These are phyloP conservation scores for Epirrita christyi DNA, from an alignment of 2,888 invertebrate species.

Conservation along the genomic window DNA sequence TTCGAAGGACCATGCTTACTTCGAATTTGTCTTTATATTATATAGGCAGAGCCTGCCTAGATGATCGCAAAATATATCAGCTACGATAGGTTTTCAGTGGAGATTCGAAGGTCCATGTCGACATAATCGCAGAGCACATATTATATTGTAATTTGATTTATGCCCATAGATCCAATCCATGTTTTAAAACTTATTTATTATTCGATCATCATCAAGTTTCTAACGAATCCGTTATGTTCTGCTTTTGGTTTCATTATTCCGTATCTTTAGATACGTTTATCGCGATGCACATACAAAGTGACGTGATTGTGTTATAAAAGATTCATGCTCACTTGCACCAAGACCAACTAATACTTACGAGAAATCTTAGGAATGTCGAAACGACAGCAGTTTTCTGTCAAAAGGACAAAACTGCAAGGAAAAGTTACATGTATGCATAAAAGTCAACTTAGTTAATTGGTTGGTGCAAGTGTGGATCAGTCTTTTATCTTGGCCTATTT, in stretches of 20 bases:
- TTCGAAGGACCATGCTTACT: too few species aligned
- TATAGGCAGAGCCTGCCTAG: too few species aligned
- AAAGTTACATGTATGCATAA: too few species aligned
- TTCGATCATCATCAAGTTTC: constrained; percentile 28
- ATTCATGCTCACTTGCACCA: constrained; percentile 1
- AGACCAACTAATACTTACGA: too few species aligned
- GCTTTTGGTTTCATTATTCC: constrained; percentile 57
- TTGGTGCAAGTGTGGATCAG: too few species aligned
- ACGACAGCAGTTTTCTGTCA: too few species aligned
- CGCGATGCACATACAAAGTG: constrained; percentile 26
- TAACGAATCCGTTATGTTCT: constrained; percentile 44
- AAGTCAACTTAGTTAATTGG: too few species aligned
- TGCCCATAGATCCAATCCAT: constrained; percentile 2
- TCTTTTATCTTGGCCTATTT: neutral
- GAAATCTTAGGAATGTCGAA: too few species aligned
- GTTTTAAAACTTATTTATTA: constrained; percentile 29
- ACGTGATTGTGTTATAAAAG: constrained; percentile 31
- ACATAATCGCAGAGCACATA: neutral
- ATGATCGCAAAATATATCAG: too few species aligned
- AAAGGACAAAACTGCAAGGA: too few species aligned
- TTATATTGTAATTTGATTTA: constrained; percentile 4
- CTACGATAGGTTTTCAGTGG: too few species aligned
- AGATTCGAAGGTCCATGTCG: neutral
- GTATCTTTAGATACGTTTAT: constrained; percentile 42
- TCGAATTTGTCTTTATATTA: too few species aligned